Conservation (phyloP, 2,888 invertebrate genomes). For the Nemurella pictetii region DNA sequence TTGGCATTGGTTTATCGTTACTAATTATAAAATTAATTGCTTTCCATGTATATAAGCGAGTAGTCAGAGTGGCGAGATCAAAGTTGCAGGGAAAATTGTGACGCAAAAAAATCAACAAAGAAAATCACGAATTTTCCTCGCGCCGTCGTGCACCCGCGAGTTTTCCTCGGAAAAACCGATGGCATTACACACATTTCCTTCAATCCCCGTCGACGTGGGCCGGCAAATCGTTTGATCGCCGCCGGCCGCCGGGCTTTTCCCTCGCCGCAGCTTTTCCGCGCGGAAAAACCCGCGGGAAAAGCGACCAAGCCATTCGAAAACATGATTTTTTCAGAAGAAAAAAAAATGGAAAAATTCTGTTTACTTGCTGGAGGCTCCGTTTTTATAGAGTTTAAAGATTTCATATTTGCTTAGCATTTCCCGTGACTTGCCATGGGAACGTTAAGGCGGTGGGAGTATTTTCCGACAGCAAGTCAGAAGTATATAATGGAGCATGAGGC, state of each 20-base stretch:
- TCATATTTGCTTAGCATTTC: neutral
- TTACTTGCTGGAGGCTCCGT: neutral
- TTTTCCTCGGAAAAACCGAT: neutral
- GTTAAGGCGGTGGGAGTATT: too few relatives aligned
- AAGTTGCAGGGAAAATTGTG: neutral
- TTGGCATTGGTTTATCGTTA: too few relatives aligned
- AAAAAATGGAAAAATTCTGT: neutral
- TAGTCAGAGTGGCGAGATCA: neutral
- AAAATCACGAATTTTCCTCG: neutral
- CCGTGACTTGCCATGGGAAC: too few relatives aligned
- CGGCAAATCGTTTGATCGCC: neutral
- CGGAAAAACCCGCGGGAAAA: neutral
- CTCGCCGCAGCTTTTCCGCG: neutral
- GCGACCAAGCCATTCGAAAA: neutral
- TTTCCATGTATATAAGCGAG: neutral
- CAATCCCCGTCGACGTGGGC: neutral
- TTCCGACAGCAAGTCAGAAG: too few relatives aligned
- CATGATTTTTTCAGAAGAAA: neutral
- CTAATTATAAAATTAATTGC: neutral
- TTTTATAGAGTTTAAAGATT: neutral
- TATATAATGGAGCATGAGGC: too few relatives aligned
- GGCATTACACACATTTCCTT: neutral
- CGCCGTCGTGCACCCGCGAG: too few relatives aligned
- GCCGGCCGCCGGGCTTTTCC: neutral
- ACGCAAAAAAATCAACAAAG: neutral